These are phyloP conservation scores for Anabacerthia variegaticeps DNA, from an alignment of 2,797 vertebrate species.

Conservation along the genomic window DNA sequence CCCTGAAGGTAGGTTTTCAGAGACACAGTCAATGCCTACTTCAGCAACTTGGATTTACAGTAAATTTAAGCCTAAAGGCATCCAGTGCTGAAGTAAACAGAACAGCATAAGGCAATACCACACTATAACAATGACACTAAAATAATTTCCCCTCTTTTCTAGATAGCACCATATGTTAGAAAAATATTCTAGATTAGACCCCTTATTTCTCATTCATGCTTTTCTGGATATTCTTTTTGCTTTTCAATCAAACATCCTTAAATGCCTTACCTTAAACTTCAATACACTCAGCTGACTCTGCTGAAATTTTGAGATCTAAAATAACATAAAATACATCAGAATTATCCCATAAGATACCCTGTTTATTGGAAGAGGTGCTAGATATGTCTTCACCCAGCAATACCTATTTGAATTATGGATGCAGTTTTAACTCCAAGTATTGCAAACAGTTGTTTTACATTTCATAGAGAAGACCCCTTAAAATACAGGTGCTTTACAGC, in stretches of 20 bases:
- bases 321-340: neutral
- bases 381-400: neutral
- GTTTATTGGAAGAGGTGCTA: neutral
- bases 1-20: conserved; percentile 25
- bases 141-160: neutral
- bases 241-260: neutral
- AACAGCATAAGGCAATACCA: neutral
- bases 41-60: conserved; percentile 48
- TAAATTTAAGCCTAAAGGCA: conserved; percentile 15
- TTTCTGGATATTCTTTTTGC: neutral
- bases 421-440: neutral
- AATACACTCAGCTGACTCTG: neutral
- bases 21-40: conserved; percentile 1
- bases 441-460: neutral
- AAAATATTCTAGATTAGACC: neutral
- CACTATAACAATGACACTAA: neutral
- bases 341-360: neutral
- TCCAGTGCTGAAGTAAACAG: neutral
- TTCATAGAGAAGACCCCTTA: neutral
- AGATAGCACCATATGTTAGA: neutral
- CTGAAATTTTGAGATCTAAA: neutral
- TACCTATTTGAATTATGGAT: neutral
- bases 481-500: neutral
- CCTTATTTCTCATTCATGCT: neutral
- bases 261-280: neutral